A percentile compares a stretch with the other conserved stretches of the same genome.
phyloP scores from a whole-genome alignment of 2,888 invertebrate species.

The Tinea semifulvella region DNA sequence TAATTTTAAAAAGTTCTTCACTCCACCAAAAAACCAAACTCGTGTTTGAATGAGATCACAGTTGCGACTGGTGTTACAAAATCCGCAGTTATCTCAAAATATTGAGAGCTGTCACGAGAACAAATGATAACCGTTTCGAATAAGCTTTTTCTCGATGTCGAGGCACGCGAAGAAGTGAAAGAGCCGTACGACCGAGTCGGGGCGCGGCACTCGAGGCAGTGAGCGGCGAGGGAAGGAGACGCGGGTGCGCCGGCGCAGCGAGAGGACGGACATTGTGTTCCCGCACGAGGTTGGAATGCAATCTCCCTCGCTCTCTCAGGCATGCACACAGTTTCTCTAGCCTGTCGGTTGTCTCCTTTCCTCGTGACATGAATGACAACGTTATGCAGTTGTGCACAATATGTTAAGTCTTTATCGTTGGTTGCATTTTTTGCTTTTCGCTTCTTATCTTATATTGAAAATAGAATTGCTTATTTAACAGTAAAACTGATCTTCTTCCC shows the following conservation, averaged over 20 bases:
- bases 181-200: constrained; percentile 14
- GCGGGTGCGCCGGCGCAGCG: constrained; percentile 12
- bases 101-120: constrained; percentile 27
- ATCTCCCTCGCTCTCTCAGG: constrained; percentile 58
- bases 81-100: constrained; percentile 14
- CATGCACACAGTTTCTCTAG: constrained; percentile 39
- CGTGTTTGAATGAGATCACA: constrained; percentile 14
- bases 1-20: constrained; percentile 1
- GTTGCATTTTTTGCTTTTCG: constrained; percentile 15
- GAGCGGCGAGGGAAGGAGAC: not conserved
- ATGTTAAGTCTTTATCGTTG: constrained; percentile 21
- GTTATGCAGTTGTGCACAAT: constrained; percentile 42
- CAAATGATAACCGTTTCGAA: constrained; percentile 8
- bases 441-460: constrained; percentile 6
- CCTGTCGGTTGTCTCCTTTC: constrained; percentile 37
- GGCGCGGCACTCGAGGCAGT: constrained; percentile 8
- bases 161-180: not conserved
- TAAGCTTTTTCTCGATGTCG: constrained; percentile 10
- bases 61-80: constrained; percentile 24
- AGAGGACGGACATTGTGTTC: constrained; percentile 12
- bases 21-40: constrained; percentile 3
- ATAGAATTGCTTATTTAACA: constrained; percentile 3
- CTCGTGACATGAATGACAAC: constrained; percentile 42
- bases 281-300: constrained; percentile 40
- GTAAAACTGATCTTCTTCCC: not conserved